These are phyloP conservation scores for Pollenia amentaria DNA, from an alignment of 2,888 invertebrate genomes.

Conservation along the genomic window DNA sequence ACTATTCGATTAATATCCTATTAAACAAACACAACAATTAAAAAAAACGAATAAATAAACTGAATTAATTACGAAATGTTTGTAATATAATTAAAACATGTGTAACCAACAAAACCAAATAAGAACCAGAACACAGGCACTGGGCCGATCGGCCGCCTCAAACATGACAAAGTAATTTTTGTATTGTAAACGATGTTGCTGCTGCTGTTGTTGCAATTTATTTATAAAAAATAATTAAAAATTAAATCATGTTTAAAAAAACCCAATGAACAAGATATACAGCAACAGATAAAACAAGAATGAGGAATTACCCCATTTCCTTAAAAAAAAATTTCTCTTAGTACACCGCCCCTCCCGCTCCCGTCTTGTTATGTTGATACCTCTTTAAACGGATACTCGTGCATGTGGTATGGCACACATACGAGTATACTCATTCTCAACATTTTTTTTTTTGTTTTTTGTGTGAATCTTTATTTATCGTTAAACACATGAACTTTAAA, in stretches of 20 bases:
- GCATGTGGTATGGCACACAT: constrained; percentile 13
- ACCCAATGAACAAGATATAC: constrained; percentile 35
- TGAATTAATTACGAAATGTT: constrained; percentile 62
- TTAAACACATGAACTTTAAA: constrained; percentile 78
- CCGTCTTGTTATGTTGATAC: neutral
- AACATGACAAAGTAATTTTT: constrained; percentile 53
- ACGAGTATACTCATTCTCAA: neutral
- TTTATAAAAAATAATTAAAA: constrained; percentile 72
- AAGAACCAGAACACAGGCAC: constrained; percentile 25
- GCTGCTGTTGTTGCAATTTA: constrained; percentile 7
- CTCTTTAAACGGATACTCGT: constrained; percentile 47
- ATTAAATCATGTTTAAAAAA: constrained; percentile 59
- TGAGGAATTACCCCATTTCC: neutral
- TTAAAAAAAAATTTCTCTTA: neutral
- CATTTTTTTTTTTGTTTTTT: neutral
- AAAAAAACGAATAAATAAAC: constrained; percentile 33
- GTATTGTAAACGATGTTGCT: neutral
- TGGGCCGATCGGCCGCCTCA: neutral
- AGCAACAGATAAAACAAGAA: neutral
- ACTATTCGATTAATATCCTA: constrained; percentile 61
- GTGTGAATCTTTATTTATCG: constrained; percentile 68
- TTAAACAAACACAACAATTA: constrained; percentile 50
- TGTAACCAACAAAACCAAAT: constrained; percentile 54
- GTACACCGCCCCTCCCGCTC: neutral
- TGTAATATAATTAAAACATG: constrained; percentile 66